phyloP scores from a whole-genome alignment of 2,888 invertebrate species.

The Pycnomerus fuliginosus region DNA sequence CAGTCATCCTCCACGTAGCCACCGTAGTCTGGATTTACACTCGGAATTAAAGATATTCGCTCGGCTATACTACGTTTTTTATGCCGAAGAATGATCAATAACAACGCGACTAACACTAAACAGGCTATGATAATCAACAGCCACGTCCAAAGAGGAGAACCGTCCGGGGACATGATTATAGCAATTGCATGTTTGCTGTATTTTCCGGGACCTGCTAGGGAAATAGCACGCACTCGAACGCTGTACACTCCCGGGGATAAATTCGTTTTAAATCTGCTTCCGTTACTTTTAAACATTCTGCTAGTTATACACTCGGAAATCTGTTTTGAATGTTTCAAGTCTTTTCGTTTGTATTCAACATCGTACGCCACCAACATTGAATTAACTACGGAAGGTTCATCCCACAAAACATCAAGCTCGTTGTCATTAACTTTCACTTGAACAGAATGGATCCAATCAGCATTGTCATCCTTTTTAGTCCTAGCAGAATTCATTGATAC shows the following conservation, averaged over 20 bases:
- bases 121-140: too few species aligned
- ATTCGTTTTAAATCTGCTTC: slow-evolving; percentile 27
- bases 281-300: slow-evolving; percentile 4
- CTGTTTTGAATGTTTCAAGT: slow-evolving; percentile 46
- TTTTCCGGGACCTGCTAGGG: slow-evolving; percentile 58
- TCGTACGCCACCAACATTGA: slow-evolving; percentile 64
- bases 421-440: slow-evolving; percentile 25
- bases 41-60: too few species aligned
- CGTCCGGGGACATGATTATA: too few species aligned
- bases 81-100: too few species aligned
- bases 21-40: slow-evolving; percentile 67
- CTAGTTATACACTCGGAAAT: slow-evolving; percentile 54
- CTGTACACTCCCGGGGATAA: slow-evolving; percentile 60
- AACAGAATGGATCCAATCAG: slow-evolving; percentile 50
- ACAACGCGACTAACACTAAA: too few species aligned
- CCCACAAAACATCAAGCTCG: slow-evolving; percentile 55
- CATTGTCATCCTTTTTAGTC: slow-evolving; percentile 51
- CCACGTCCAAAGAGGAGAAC: too few species aligned
- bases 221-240: slow-evolving; percentile 60
- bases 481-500: slow-evolving; percentile 54
- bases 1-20: slow-evolving; percentile 69
- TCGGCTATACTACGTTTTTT: too few species aligned
- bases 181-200: too few species aligned
- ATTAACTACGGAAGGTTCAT: slow-evolving; percentile 63
- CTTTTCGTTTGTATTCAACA: slow-evolving; percentile 55